Evolutionary conservation across 2,113 vertebrate species (phyloP).

Genomic region (Eulemur macaco): DNA sequence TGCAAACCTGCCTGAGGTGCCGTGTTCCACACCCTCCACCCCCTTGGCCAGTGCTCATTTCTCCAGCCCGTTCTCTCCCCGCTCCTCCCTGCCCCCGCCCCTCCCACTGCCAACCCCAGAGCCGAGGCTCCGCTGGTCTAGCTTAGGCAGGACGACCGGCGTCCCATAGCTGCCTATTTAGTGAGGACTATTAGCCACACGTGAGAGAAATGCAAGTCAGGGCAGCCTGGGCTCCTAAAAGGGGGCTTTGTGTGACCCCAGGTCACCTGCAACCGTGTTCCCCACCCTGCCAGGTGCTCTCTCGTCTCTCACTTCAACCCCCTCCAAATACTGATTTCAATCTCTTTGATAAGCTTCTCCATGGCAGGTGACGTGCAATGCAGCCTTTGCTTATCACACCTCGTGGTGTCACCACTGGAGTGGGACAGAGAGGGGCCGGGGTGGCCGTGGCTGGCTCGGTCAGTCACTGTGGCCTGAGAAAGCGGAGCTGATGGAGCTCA

Average conservation of each 20-base stretch:
- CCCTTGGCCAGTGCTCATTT: too few relatives aligned
- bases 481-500: background rate
- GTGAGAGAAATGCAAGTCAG: background rate
- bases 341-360: background rate
- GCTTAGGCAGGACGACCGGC: background rate
- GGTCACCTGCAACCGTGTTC: too few relatives aligned
- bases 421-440: background rate
- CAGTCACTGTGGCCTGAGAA: background rate
- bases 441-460: fast-evolving
- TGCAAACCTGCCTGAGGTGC: background rate
- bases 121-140: background rate
- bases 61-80: background rate
- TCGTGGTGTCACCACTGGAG: background rate
- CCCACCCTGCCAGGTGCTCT: fast-evolving
- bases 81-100: background rate
- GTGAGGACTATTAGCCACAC: background rate
- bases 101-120: background rate
- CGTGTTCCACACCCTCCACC: background rate
- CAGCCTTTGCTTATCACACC: background rate
- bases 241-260: background rate
- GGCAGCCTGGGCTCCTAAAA: background rate
- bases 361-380: background rate
- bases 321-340: background rate
- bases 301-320: background rate
- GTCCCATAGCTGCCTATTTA: background rate